Evolutionary conservation across 2,113 vertebrate species (phyloP).

Genomic region (Mastomys natalensis): DNA sequence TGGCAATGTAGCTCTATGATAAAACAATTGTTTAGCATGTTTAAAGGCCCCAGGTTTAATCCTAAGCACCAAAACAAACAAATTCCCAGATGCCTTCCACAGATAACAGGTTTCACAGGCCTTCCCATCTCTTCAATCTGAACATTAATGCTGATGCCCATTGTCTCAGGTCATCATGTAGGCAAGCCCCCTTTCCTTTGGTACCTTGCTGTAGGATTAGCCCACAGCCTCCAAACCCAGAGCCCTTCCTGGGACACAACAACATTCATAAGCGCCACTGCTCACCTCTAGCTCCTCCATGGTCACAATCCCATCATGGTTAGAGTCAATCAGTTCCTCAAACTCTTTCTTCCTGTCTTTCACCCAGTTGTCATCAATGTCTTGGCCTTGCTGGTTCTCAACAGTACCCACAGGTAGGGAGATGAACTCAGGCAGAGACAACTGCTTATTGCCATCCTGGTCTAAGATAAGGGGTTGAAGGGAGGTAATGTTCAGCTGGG

Average conservation of each 20-base stretch:
- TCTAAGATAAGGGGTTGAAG: slow-evolving; percentile 84
- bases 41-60: not conserved
- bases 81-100: not conserved
- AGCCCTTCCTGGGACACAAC: not conserved
- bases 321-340: slow-evolving; percentile 94
- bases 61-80: not conserved
- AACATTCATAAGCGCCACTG: not conserved
- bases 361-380: slow-evolving; percentile 97
- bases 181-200: not conserved
- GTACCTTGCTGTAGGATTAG: not conserved
- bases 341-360: slow-evolving; percentile 95
- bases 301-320: slow-evolving; percentile 93
- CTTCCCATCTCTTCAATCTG: not conserved
- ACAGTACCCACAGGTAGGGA: slow-evolving; percentile 95
- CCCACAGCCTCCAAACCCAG: not conserved
- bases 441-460: slow-evolving; percentile 94
- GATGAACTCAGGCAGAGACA: slow-evolving; percentile 96
- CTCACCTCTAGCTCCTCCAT: slow-evolving; percentile 96
- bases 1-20: not conserved
- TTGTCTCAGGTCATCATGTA: not conserved
- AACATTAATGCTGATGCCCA: not conserved
- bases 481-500: not conserved
- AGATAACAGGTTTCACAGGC: too few relatives aligned
- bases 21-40: not conserved
- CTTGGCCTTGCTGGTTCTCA: slow-evolving; percentile 96